Conservation (phyloP, 2,888 invertebrate genomes). For the Amblyjoppa fuscipennis region DNA sequence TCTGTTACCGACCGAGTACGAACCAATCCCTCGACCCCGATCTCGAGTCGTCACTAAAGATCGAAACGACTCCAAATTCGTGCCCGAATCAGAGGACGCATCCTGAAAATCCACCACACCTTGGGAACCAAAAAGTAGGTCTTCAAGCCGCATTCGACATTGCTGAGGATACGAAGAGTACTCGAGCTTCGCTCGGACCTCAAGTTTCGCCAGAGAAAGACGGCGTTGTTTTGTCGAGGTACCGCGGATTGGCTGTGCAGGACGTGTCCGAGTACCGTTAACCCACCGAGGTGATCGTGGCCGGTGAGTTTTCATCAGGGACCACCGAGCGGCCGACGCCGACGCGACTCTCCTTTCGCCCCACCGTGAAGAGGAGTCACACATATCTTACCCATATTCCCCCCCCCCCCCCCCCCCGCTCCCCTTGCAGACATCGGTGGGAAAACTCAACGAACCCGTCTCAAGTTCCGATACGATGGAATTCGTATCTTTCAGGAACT, state of each 20-base stretch:
- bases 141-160: neutral
- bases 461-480: slow-evolving; percentile 63
- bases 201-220: slow-evolving; percentile 39
- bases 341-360: slow-evolving; percentile 53
- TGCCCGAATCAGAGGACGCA: no score
- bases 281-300: slow-evolving; percentile 74
- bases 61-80: no score
- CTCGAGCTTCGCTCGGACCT: neutral
- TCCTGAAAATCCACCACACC: no score
- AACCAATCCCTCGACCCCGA: neutral
- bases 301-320: slow-evolving; percentile 79
- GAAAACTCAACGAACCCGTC: slow-evolving; percentile 61
- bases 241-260: slow-evolving; percentile 76
- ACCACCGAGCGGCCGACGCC: slow-evolving; percentile 72
- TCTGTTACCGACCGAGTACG: neutral
- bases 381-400: slow-evolving; percentile 8
- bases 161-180: neutral
- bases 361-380: slow-evolving; percentile 4
- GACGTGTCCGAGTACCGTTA: slow-evolving; percentile 82
- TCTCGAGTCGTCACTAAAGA: neutral
- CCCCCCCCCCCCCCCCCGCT: neutral
- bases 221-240: slow-evolving; percentile 67
- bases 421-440: slow-evolving; percentile 54
- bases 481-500: slow-evolving; percentile 63
- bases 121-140: neutral